Percentiles rank a stretch among this genome's conserved stretches.
phyloP scores from a whole-genome alignment of 2,113 vertebrate species.

The Myrmophylax atrothorax region DNA sequence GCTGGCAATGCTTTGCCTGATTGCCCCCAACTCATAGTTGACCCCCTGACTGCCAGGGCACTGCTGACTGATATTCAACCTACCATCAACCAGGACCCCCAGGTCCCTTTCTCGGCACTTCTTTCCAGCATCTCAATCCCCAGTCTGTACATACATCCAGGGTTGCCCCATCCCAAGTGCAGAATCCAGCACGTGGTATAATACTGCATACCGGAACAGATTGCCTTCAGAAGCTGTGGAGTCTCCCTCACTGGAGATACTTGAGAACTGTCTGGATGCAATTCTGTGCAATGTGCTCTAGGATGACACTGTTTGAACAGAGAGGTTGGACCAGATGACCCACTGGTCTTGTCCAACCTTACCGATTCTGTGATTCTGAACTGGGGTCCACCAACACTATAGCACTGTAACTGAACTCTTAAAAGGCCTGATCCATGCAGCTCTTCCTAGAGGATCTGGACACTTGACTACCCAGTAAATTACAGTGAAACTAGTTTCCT shows the following conservation, averaged over 20 bases:
- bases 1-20: neutral
- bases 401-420: neutral
- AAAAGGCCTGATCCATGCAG: neutral
- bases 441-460: neutral
- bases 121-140: neutral
- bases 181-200: neutral
- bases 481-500: neutral
- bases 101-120: neutral
- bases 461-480: neutral
- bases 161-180: neutral
- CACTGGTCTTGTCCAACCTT: neutral
- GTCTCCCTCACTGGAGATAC: neutral
- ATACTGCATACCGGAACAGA: neutral
- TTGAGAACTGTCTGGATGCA: neutral
- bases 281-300: neutral
- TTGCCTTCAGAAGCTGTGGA: neutral
- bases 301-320: neutral
- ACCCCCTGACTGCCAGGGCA: neutral
- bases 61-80: neutral
- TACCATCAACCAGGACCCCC: neutral
- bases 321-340: neutral
- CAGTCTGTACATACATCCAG: neutral
- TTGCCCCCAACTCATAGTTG: neutral
- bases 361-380: neutral
- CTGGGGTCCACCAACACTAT: too few species aligned